Conservation (phyloP, 2,113 vertebrate species). For the Anolis sagrei region DNA sequence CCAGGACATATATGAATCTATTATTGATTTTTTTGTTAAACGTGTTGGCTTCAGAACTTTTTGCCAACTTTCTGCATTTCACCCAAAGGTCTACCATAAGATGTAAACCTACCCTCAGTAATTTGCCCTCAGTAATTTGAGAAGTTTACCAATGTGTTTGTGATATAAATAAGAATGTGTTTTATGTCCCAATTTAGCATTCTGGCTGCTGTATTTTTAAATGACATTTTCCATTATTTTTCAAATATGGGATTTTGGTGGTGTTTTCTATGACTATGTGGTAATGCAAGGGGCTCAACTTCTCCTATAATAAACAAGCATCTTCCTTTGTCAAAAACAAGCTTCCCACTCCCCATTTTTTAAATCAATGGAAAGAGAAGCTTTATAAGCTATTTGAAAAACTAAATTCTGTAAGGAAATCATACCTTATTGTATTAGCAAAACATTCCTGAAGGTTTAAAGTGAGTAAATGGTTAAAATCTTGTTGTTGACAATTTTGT, state of each 20-base stretch:
- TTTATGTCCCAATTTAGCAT: neutral
- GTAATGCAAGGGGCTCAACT: neutral
- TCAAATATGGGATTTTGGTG: too few species aligned
- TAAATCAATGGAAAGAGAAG: neutral
- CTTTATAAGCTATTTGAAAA: neutral
- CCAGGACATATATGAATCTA: too few species aligned
- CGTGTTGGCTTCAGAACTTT: neutral
- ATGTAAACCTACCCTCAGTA: neutral
- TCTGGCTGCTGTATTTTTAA: neutral
- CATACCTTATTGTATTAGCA: neutral
- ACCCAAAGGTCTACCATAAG: too few species aligned
- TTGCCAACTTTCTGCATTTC: neutral
- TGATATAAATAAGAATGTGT: neutral
- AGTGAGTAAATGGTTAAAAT: neutral
- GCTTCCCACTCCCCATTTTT: neutral
- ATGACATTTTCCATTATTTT: too few species aligned
- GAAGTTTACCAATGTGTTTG: neutral
- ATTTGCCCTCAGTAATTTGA: neutral
- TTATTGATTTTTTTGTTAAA: neutral
- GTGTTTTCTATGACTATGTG: neutral
- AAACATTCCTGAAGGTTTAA: neutral
- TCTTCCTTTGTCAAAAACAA: neutral
- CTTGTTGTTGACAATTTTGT: neutral
- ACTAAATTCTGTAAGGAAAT: neutral
- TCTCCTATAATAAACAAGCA: neutral